Percentiles rank a stretch among this genome's conserved stretches.
Evolutionary conservation across 2,888 invertebrate species (phyloP).

Genomic region (Monoplex corrugatus): DNA sequence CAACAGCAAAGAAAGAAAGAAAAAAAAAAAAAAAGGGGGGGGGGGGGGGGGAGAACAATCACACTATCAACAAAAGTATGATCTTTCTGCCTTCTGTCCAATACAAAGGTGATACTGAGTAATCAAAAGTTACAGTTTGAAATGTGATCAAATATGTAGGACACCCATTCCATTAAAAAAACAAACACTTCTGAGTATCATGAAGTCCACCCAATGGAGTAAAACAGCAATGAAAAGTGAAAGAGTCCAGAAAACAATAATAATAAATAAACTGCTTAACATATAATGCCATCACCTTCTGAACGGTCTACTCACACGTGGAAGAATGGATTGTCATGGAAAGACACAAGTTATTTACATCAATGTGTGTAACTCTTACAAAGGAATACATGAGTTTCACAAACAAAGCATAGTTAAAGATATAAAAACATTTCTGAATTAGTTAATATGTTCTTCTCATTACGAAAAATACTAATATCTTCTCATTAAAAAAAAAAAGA

Average conservation of each 20-base stretch:
- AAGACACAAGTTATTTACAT: slow-evolving; percentile 19
- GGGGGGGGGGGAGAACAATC: no score
- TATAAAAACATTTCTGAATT: no score
- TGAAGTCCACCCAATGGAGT: background rate
- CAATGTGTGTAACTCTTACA: no score
- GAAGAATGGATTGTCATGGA: background rate
- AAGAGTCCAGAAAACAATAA: background rate
- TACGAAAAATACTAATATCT: background rate
- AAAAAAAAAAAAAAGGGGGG: background rate
- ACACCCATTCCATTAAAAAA: background rate
- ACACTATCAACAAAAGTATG: no score
- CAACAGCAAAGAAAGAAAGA: background rate
- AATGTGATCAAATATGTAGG: background rate
- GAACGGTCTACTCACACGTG: slow-evolving; percentile 47
- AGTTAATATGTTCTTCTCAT: no score
- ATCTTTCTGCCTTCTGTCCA: no score
- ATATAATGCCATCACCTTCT: slow-evolving; percentile 45
- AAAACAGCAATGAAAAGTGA: background rate
- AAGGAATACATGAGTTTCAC: no score
- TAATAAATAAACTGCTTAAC: background rate
- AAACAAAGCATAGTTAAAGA: no score
- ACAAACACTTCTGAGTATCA: background rate
- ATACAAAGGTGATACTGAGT: no score
- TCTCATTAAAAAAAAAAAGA: background rate
- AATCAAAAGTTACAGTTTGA: no score